A percentile compares a stretch with the other conserved stretches of the same genome.
Conservation (phyloP, 2,797 vertebrate genomes). For the Stomatorhinus walkeri region DNA sequence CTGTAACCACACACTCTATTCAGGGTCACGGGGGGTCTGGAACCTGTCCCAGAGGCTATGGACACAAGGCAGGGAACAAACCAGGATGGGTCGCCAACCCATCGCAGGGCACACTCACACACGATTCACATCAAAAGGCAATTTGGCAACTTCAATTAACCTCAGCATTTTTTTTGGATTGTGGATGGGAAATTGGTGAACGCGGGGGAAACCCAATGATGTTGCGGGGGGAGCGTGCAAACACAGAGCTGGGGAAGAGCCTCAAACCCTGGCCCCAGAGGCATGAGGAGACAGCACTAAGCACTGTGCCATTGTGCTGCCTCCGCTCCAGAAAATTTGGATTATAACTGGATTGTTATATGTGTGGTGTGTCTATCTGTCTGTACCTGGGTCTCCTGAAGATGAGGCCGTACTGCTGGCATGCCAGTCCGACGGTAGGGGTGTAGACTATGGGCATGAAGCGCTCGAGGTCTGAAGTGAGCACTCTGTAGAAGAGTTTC, state of each 20-base stretch:
- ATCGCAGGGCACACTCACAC: background rate
- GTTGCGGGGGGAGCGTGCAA: background rate
- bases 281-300: background rate
- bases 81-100: background rate
- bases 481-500: constrained; percentile 88
- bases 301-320: background rate
- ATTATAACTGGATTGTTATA: background rate
- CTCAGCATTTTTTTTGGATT: background rate
- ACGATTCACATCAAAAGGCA: background rate
- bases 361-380: constrained; percentile 10
- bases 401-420: constrained; percentile 85
- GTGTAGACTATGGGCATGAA: constrained; percentile 99
- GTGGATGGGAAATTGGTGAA: background rate
- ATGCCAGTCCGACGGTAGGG: constrained; percentile 88
- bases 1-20: background rate
- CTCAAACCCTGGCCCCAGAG: background rate
- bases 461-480: constrained; percentile 79
- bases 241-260: background rate
- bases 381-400: constrained; percentile 87
- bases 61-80: background rate
- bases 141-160: background rate
- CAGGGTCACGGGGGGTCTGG: background rate
- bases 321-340: background rate
- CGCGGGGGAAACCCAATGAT: background rate
- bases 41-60: background rate